Evolutionary conservation across 1,140 invertebrate genomes (phyloP).

Genomic region (Yoshiicerus persimilis): DNA sequence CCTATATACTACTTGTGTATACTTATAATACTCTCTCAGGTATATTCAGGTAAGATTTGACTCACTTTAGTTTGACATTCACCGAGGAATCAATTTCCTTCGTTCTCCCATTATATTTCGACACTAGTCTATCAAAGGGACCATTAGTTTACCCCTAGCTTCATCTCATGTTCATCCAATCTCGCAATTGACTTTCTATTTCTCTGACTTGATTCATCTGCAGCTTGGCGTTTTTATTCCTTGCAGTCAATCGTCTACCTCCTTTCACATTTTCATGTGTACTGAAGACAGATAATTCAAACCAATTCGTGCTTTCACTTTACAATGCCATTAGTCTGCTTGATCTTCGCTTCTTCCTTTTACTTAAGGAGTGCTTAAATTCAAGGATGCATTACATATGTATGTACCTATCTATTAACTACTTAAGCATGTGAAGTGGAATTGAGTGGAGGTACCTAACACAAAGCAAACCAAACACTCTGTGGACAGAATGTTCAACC

Average conservation of each 20-base stretch:
- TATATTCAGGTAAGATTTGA: not conserved
- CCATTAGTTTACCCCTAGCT: not conserved
- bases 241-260: not conserved
- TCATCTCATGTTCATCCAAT: not conserved
- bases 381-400: not conserved
- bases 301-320: not conserved
- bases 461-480: no score
- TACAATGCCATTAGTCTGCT: not conserved
- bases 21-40: not conserved
- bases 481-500: not conserved
- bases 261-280: no score
- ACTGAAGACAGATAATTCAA: not conserved
- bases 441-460: no score
- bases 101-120: not conserved
- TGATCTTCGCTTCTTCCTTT: not conserved
- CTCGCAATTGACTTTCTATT: not conserved
- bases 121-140: not conserved
- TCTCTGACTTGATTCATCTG: not conserved
- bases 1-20: not conserved
- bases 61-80: not conserved
- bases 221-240: no score
- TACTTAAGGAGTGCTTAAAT: not conserved
- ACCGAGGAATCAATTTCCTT: conserved; percentile 32
- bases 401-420: not conserved
- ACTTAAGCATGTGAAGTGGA: not conserved